Percentiles rank a stretch among this genome's conserved stretches.
phyloP scores from a whole-genome alignment of 2,888 invertebrate genomes.

The Tachina lurida region DNA sequence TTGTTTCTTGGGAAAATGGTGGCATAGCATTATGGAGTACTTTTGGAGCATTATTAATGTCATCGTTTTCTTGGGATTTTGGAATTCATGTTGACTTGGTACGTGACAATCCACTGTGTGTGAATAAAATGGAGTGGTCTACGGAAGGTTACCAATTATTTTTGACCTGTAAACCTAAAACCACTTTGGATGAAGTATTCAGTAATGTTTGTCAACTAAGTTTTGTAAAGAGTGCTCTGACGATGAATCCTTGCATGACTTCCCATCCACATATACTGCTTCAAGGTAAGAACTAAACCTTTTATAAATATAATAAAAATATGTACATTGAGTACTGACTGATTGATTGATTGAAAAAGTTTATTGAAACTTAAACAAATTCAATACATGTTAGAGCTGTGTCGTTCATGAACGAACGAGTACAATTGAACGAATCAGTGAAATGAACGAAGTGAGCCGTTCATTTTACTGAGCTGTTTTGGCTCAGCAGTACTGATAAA shows the following conservation, averaged over 20 bases:
- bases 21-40: conserved; percentile 98
- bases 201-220: conserved; percentile 87
- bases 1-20: conserved; percentile 91
- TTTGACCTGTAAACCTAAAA: conserved; percentile 75
- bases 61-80: conserved; percentile 94
- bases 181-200: conserved; percentile 63
- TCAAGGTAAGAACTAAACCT: conserved; percentile 85
- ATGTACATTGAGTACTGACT: no score
- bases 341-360: no score
- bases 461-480: no score
- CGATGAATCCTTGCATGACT: conserved; percentile 97
- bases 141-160: conserved; percentile 95
- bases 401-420: no score
- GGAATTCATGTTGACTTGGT: conserved; percentile 90
- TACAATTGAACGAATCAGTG: no score
- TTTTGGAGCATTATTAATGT: conserved; percentile 97
- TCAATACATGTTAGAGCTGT: no score
- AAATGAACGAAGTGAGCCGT: no score
- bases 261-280: conserved; percentile 96
- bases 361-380: no score
- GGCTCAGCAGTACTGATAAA: no score
- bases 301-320: no score
- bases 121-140: conserved; percentile 94
- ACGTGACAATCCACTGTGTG: conserved; percentile 88
- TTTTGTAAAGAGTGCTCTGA: conserved; percentile 96